Evolutionary conservation across 2,888 invertebrate genomes (phyloP).

Genomic region (Celastrina argiolus): DNA sequence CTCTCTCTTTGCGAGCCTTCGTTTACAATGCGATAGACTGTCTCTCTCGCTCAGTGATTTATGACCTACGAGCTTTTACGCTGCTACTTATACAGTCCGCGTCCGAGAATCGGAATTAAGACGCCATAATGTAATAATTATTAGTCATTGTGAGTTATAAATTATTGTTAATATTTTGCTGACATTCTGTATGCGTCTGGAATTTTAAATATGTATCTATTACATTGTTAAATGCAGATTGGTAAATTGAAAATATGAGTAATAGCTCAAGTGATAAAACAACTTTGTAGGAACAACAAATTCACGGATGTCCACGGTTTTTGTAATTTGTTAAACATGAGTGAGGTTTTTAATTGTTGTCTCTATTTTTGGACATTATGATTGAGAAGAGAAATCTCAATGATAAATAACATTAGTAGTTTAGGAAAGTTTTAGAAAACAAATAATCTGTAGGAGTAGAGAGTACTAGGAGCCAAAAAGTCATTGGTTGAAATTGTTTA

Average conservation of each 20-base stretch:
- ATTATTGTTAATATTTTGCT: slow-evolving; percentile 22
- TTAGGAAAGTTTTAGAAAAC: neutral
- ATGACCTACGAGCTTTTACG: slow-evolving; percentile 53
- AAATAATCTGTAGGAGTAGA: neutral
- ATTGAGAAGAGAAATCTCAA: neutral
- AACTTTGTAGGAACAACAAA: neutral
- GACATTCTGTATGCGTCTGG: neutral
- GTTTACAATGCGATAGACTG: slow-evolving; percentile 31
- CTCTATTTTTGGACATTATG: neutral
- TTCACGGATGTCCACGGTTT: neutral
- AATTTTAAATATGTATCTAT: no score
- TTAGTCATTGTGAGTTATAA: slow-evolving; percentile 47
- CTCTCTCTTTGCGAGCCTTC: slow-evolving; percentile 30
- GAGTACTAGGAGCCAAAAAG: neutral
- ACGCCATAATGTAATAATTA: slow-evolving; percentile 63
- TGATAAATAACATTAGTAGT: neutral
- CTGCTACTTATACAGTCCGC: slow-evolving; percentile 58
- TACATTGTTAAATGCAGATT: neutral
- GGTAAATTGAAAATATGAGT: neutral
- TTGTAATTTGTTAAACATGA: neutral
- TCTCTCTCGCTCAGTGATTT: slow-evolving; percentile 59
- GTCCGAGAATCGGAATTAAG: slow-evolving; percentile 62
- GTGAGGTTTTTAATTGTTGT: neutral
- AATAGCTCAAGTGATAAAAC: neutral
- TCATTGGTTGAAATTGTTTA: neutral